Evolutionary conservation across 2,113 vertebrate genomes (phyloP).

Genomic region (Cephalopholis sonnerati): DNA sequence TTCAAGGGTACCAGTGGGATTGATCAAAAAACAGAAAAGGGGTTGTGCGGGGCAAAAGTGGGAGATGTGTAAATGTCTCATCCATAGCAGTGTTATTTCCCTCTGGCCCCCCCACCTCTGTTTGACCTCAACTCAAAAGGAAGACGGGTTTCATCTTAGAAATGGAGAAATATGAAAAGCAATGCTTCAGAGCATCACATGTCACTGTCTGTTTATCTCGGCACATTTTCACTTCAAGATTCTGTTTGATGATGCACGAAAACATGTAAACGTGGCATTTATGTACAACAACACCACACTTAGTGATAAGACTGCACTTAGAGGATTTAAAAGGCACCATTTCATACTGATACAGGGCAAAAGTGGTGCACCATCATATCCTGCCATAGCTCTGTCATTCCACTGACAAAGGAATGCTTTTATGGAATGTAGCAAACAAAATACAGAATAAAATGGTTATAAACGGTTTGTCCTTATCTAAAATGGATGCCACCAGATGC

Average conservation of each 20-base stretch:
- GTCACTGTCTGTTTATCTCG: neutral
- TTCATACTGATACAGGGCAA: neutral
- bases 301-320: neutral
- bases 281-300: neutral
- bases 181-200: neutral
- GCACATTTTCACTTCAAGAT: neutral
- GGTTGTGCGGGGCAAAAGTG: neutral
- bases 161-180: neutral
- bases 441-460: no score
- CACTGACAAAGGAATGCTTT: neutral
- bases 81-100: constrained; percentile 3
- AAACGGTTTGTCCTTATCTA: no score
- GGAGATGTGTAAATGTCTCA: constrained; percentile 14
- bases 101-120: neutral
- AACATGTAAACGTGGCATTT: neutral
- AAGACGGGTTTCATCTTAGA: constrained; percentile 28
- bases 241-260: neutral
- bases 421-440: neutral
- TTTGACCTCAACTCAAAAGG: constrained; percentile 32
- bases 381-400: neutral
- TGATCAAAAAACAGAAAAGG: neutral
- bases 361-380: neutral
- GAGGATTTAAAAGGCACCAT: neutral
- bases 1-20: constrained; percentile 4
- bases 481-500: no score